Evolutionary conservation across 2,888 invertebrate species (phyloP), one percentile per base, ranked within the genome.

Genomic region (Rugalucina vietnamica): DNA sequence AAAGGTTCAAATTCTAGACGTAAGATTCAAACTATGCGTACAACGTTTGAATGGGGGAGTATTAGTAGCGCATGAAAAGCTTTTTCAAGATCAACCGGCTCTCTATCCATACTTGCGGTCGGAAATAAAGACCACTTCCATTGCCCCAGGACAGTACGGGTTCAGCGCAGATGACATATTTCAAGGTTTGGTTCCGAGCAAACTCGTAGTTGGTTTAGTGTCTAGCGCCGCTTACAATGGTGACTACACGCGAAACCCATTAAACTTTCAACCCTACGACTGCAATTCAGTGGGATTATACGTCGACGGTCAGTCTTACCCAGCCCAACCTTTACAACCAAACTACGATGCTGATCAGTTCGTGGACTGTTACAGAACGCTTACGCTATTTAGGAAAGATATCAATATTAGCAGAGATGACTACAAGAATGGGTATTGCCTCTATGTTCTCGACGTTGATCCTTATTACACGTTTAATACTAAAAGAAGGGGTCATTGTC

Each of bases 61-160:
- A 14, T 70, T 81, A 21, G 50, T 88, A 71, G 82, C 80, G n/a
- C 81, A 87, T 32, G 74, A 76, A 29, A 78, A 78, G 34, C 34
- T 84, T 3, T 24, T 84, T 43, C 60, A 71, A 14, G 36, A 81
- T 10, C 57, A 24, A 18, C 81, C 74, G 10, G 85, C 85, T 39
- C 39, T 85, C 34, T 88, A 88, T 70, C 85, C 87, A 12, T 85
- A 78, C 50, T 29, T 80, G 72, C 60, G 75, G 12, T 54, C 80
- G 2, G 76, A 54, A 32, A 76, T 88, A 32, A 88, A 85, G 73
- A 82, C 84, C 3, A 50, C 60, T 10, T 73, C 88, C 43, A 72
- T 85, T 29, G 75, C 88, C 29, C 34, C 37, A 21, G 83, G 88
- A 34, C 73, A 85, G 43, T 84, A 79, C 36, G 79, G 72, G 27